phyloP scores from a whole-genome alignment of 2,113 vertebrate genomes.

The Pelecanus crispus region DNA sequence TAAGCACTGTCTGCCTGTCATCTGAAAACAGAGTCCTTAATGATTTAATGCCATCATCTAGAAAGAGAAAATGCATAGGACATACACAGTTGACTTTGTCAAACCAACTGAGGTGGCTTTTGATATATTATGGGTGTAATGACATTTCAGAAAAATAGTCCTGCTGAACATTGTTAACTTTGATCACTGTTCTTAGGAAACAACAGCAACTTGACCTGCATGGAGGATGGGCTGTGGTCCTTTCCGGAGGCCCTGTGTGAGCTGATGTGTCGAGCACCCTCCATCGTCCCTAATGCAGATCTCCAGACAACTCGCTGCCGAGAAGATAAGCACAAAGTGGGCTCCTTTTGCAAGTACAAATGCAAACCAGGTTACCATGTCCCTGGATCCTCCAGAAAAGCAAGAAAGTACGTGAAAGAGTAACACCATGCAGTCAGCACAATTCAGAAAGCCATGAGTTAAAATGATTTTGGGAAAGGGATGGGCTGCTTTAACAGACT shows the following conservation, averaged over 20 bases:
- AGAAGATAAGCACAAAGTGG: conserved; percentile 91
- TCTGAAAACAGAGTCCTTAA: neutral
- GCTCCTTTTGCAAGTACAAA: conserved; percentile 96
- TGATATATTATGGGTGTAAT: neutral
- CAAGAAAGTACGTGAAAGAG: conserved; percentile 78
- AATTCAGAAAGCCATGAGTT: neutral
- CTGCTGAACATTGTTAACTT: neutral
- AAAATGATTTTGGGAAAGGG: neutral
- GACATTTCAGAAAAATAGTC: neutral
- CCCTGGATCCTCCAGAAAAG: conserved; percentile 79
- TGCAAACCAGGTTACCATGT: conserved; percentile 95
- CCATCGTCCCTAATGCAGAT: conserved; percentile 83
- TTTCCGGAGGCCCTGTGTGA: conserved; percentile 95
- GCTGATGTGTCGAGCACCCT: conserved; percentile 89
- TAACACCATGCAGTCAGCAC: neutral
- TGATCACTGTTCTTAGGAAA: conserved; percentile 73
- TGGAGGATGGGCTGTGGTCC: conserved; percentile 98
- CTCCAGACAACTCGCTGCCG: conserved; percentile 90
- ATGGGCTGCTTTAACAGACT: neutral
- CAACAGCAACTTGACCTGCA: conserved; percentile 89
- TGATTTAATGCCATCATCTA: neutral
- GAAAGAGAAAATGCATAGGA: neutral
- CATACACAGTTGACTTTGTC: neutral
- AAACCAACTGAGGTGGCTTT: neutral
- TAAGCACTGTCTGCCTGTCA: neutral